Evolutionary conservation across 2,113 vertebrate species (phyloP).

Genomic region (Oreotrochilus melanogaster): DNA sequence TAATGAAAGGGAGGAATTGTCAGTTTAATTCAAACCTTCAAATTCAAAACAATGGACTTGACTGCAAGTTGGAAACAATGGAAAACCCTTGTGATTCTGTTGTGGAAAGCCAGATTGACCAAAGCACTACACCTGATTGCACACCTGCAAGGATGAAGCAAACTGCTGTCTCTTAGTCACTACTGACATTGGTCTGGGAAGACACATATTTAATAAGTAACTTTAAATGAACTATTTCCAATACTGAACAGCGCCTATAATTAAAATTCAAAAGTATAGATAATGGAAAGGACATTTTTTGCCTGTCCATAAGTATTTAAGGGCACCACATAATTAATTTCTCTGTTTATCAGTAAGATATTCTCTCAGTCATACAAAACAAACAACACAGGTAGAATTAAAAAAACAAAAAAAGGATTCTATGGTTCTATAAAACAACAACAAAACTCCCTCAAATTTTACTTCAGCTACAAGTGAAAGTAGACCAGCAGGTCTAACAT

Average conservation of each 20-base stretch:
- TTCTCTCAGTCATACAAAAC: background rate
- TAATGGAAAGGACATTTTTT: background rate
- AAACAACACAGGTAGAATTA: background rate
- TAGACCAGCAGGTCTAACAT: background rate
- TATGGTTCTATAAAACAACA: background rate
- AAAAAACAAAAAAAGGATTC: background rate
- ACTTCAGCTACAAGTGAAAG: background rate
- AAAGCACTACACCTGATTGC: background rate
- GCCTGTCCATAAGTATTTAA: background rate
- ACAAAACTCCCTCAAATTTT: background rate
- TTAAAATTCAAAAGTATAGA: background rate
- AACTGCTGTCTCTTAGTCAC: background rate
- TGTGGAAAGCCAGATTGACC: background rate
- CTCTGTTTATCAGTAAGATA: background rate
- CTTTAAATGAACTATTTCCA: background rate
- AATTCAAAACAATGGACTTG: background rate
- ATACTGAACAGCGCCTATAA: background rate
- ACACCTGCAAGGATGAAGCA: background rate
- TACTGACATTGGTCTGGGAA: background rate
- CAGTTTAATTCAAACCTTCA: background rate
- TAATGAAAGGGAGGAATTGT: background rate
- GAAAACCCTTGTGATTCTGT: background rate
- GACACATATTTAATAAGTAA: background rate
- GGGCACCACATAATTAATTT: background rate
- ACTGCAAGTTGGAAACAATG: background rate